phyloP scores from a whole-genome alignment of 2,797 vertebrate species.

The Argyrosomus regius region DNA sequence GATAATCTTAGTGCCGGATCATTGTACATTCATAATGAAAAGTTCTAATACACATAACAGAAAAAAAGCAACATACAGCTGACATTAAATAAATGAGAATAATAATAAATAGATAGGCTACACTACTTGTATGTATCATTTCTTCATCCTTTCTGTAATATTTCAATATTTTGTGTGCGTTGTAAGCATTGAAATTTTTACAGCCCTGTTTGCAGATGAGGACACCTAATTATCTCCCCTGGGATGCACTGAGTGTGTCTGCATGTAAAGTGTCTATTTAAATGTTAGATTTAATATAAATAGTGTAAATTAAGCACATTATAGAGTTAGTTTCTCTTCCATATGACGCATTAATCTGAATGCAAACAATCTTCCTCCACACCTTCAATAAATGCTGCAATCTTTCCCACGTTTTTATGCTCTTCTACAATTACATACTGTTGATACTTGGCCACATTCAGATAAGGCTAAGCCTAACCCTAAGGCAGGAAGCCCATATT shows the following conservation, averaged over 20 bases:
- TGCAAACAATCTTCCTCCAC: not conserved
- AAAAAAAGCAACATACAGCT: slow-evolving; percentile 8
- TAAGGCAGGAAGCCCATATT: not conserved
- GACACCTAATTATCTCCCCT: slow-evolving; percentile 34
- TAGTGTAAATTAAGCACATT: slow-evolving; percentile 22
- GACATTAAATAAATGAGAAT: slow-evolving; percentile 14
- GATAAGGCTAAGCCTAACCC: not conserved
- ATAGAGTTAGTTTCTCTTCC: not conserved
- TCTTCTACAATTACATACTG: not conserved
- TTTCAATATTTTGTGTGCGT: slow-evolving; percentile 19
- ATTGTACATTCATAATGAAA: slow-evolving; percentile 47
- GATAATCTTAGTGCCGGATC: slow-evolving; percentile 31
- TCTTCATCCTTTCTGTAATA: not conserved
- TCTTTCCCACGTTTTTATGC: not conserved
- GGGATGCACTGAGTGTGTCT: slow-evolving; percentile 19
- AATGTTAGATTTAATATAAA: slow-evolving; percentile 32
- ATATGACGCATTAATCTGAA: not conserved
- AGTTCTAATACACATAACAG: slow-evolving; percentile 7
- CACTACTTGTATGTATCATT: not conserved
- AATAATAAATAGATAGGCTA: slow-evolving; percentile 9
- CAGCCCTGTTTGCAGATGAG: not conserved
- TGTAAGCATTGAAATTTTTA: slow-evolving; percentile 7
- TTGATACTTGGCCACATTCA: slow-evolving; percentile 1
- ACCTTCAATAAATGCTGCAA: not conserved
- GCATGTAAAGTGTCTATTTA: slow-evolving; percentile 35